Base-by-base conservation (phyloP, 2,888 invertebrate genomes). In the Brenthis ino region DNA sequence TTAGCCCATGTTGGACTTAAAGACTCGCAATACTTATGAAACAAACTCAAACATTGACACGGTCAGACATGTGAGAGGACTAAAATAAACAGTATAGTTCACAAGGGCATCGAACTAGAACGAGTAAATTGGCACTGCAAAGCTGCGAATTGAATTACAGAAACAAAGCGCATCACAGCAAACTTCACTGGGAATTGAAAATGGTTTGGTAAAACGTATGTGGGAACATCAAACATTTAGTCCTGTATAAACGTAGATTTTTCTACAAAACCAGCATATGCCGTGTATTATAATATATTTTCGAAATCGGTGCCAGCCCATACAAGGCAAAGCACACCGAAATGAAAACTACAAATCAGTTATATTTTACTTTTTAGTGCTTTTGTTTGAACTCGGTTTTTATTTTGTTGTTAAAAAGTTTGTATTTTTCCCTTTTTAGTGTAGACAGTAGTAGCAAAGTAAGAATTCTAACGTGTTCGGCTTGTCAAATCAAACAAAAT, bases 41-140 rank as follows among this genome's bases (percentile, higher is more conserved):
- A 70, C 69, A 66, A 68, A 56, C 16, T 67, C 68, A 73, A 77
- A 77, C 74, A 76, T 77, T 77, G 76, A 77, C 76, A 79, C 75
- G 75, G 75, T 72, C 76, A 76, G 77, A 79, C 78, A 77, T 79
- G 81, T 80, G 79, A 80, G 78, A 77, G 79, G 77, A 81, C 76
- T 75, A 78, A 78, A 79, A 78, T 76, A 80, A 80, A 82, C 75
- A 80, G 65, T 76, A 78, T 58, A 74, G 67, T 77, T 73, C 71
- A 76, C 82, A 85, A 85, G 85, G 83, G 80, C 86, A 75, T 77
- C 77, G 78, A 84, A 85, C 82, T 80, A 78, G 79, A 82, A 78
- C 75, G 67, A 72, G 69, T 72, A 74, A 77, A 77, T 76, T 75
- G 69, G 76, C 72, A 76, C 72, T 67, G 71, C 70, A 43, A 66